Conservation (phyloP, 2,888 invertebrate species). For the Melangyna quadrimaculata region DNA sequence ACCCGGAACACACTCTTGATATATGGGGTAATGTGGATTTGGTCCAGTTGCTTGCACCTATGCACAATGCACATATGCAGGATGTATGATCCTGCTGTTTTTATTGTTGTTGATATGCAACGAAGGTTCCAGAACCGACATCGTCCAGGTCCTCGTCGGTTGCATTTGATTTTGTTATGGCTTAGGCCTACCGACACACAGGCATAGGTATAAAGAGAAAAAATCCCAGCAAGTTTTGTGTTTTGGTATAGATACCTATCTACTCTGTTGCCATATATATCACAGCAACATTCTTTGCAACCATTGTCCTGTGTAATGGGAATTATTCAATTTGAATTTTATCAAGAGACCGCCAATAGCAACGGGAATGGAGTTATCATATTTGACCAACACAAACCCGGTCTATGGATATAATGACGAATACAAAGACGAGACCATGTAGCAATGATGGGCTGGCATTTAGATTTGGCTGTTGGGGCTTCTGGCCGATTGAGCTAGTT, state of each 20-base stretch:
- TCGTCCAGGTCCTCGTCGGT: not conserved
- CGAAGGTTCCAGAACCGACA: not conserved
- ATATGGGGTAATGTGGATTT: constrained; percentile 71
- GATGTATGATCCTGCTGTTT: constrained; percentile 49
- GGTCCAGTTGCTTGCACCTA: constrained; percentile 69
- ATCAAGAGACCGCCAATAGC: constrained; percentile 32
- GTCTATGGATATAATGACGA: constrained; percentile 37
- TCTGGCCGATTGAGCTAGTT: constrained; percentile 55
- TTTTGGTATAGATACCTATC: not conserved
- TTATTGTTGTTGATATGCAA: constrained; percentile 34
- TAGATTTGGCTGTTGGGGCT: constrained; percentile 1
- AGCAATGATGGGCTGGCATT: constrained; percentile 44
- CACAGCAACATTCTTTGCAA: constrained; percentile 54
- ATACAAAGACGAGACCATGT: constrained; percentile 8
- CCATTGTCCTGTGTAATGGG: constrained; percentile 68
- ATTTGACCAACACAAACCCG: constrained; percentile 24
- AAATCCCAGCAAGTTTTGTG: not conserved
- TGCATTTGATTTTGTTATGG: constrained; percentile 59
- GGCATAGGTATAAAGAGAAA: not conserved
- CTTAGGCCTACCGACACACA: not conserved
- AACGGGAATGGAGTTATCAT: constrained; percentile 44
- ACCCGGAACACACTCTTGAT: constrained; percentile 70
- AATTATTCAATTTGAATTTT: constrained; percentile 70
- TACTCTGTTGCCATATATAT: constrained; percentile 30
- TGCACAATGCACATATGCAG: constrained; percentile 55